A percentile compares a stretch with the other conserved stretches of the same genome.
Evolutionary conservation across 2,113 vertebrate species (phyloP).

Genomic region (Rhinogobius similis): DNA sequence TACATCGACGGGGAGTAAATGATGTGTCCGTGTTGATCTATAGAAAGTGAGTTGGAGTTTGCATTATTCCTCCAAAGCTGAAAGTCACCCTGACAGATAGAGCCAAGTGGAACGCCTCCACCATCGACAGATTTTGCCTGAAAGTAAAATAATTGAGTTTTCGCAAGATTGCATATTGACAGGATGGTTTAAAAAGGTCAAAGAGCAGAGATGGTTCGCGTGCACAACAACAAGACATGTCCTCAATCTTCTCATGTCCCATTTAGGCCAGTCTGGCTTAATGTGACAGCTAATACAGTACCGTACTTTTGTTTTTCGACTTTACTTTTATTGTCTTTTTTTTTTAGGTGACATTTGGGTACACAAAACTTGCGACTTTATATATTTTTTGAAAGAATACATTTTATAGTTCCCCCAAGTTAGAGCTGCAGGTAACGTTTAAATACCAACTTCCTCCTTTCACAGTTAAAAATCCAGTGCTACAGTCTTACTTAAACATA

Average conservation of each 20-base stretch:
- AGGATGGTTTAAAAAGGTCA: background rate
- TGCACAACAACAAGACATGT: background rate
- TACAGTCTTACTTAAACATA: too few relatives aligned
- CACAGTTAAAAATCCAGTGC: too few relatives aligned
- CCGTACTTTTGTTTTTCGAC: background rate
- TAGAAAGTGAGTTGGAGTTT: conserved; percentile 23
- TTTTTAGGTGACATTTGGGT: too few relatives aligned
- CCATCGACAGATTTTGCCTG: conserved; percentile 12
- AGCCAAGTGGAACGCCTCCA: conserved; percentile 29
- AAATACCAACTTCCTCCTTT: too few relatives aligned
- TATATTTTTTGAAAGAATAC: too few relatives aligned
- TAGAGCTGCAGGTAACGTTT: too few relatives aligned
- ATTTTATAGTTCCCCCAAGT: too few relatives aligned
- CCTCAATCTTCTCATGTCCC: background rate
- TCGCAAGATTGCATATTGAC: conserved; percentile 24
- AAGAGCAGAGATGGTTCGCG: background rate
- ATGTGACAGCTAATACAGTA: background rate
- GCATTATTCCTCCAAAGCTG: conserved; percentile 23
- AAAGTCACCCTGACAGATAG: conserved; percentile 32
- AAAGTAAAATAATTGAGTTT: conserved; percentile 44
- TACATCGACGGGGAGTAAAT: conserved; percentile 5
- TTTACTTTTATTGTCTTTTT: too few relatives aligned
- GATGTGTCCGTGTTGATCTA: conserved; percentile 47
- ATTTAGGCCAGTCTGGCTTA: background rate
- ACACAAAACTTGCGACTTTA: background rate